Evolutionary conservation across 2,113 vertebrate genomes (phyloP), one percentile per base, ranked within the genome.

Genomic region (Ardeotis arabs): DNA sequence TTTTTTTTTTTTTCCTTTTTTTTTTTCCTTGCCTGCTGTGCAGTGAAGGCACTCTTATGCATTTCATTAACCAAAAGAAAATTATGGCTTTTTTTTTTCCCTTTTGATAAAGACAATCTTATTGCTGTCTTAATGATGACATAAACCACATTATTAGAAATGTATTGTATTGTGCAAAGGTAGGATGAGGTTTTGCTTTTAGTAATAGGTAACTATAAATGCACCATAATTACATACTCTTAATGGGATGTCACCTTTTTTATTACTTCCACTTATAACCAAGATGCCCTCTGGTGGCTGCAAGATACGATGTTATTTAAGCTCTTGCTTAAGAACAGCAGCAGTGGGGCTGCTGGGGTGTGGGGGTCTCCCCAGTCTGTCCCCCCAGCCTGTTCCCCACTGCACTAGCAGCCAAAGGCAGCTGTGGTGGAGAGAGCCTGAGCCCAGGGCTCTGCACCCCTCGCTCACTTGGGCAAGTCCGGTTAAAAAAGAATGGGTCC

Each of bases 201-300:
- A 90, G 35, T 31, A 24, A 33, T 3, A 89, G 56, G 35, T 15
- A 66, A 27, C 41, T 31, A 22, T 11, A 68, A 89, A 76, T 1
- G 6, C 59, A 66, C 49, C 23, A 2, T 14, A 55, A 52, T 28
- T 28, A 14, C 37, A 39, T 0, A 12, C 33, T 37, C 2, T 1
- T 31, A 41, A 24, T 7, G 60, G 5, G 35, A 22, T 33, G 21
- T 25, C 9, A 56, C 45, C 59, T 84, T 53, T 24, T 19, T 16
- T 53, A 47, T 29, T 18, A 53, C 63, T 72, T 25, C 78, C 4
- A 45, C 0, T 82, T 37, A 64, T 74, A 93, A 91, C 9, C 35
- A 62, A 90, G 72, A 35, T 95, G 97, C 97, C 98, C 97, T 96
- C 98, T 98, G 97, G 87, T 49, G 97, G 98, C 90, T 80, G 68